Base-by-base conservation (phyloP, 2,113 vertebrate genomes). In the Atractosteus spatula region DNA sequence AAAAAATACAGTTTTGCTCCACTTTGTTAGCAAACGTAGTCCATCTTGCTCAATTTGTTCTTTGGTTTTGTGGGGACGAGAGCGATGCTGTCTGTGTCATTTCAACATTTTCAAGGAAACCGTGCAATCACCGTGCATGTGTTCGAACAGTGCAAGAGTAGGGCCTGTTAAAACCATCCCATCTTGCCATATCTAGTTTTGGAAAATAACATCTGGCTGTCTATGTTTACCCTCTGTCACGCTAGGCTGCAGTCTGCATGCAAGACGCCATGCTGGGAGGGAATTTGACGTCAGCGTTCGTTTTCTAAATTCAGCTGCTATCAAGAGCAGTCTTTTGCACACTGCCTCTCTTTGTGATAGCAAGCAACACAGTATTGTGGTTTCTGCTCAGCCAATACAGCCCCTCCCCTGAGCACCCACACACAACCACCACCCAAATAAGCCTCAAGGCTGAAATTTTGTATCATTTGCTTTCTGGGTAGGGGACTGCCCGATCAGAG, bases 271-370 rank as follows among this genome's bases (percentile, higher is more conserved):
- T 3, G 62, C 41, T 64, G 5, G 42, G 69, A 47, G 66, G 6
- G 68, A 63, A n/a, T 68, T 65, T 73, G 73, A 79, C 59, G 69
- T 84, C 75, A 78, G 68, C 55, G 70, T 63, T 76, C 43, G 62
- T 56, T 63, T 66, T 78, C 41, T 78, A 74, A 78, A 70, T 7
- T 54, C 41, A 17, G 8, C 68, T 42, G 2, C 17, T 41, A 41
- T 8, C 47, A 10, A 29, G 56, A 2, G 41, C 16, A 41, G 68
- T 42, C 51, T 17, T 56, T 41, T 42, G 62, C 70, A 56, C 7
- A 62, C 10, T 12, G 63, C 55, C 7, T n/a, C 6, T 66, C 55
- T 55, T 43, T 56, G 62, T 41, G 41, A 14, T 41, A 10, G 29
- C 17, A 17, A 55, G 45, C 62, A 10, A 8, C 14, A 29, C 4